phyloP scores from a whole-genome alignment of 2,797 vertebrate genomes.

The Microctenopoma steveboyesi region DNA sequence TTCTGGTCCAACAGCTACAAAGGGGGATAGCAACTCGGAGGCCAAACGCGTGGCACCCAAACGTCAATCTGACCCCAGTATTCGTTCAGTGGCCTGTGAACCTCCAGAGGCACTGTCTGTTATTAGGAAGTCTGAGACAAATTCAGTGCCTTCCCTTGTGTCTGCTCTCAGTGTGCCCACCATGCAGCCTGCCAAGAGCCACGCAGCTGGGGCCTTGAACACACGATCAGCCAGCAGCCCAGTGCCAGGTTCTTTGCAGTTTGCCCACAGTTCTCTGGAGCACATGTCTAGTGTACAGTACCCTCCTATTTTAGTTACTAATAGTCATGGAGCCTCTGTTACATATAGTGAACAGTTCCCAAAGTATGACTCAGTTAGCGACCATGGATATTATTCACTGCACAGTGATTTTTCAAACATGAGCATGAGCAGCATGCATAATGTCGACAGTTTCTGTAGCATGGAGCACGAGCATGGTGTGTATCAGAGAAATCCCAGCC shows the following conservation, averaged over 20 bases:
- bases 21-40: constrained; percentile 90
- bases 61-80: constrained; percentile 98
- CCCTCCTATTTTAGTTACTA: constrained; percentile 98
- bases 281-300: constrained; percentile 96
- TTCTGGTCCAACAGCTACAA: constrained; percentile 79
- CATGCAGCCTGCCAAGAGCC: constrained; percentile 94
- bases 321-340: constrained; percentile 95
- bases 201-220: constrained; percentile 95
- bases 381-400: constrained; percentile 97
- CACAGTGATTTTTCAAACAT: constrained; percentile 97
- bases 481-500: constrained; percentile 91
- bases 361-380: constrained; percentile 95
- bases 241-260: constrained; percentile 95
- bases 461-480: constrained; percentile 89
- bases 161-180: constrained; percentile 97
- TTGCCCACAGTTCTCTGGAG: constrained; percentile 94
- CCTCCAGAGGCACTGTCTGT: constrained; percentile 91
- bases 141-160: constrained; percentile 96
- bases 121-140: constrained; percentile 92
- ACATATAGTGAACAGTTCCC: constrained; percentile 94
- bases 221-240: constrained; percentile 98
- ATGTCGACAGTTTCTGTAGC: constrained; percentile 94
- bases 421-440: constrained; percentile 93
- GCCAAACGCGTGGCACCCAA: constrained; percentile 95
- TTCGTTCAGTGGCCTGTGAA: constrained; percentile 93